Evolutionary conservation across 2,888 invertebrate genomes (phyloP), one percentile per base, ranked within the genome.

Genomic region (Caenorhabditis sp.): DNA sequence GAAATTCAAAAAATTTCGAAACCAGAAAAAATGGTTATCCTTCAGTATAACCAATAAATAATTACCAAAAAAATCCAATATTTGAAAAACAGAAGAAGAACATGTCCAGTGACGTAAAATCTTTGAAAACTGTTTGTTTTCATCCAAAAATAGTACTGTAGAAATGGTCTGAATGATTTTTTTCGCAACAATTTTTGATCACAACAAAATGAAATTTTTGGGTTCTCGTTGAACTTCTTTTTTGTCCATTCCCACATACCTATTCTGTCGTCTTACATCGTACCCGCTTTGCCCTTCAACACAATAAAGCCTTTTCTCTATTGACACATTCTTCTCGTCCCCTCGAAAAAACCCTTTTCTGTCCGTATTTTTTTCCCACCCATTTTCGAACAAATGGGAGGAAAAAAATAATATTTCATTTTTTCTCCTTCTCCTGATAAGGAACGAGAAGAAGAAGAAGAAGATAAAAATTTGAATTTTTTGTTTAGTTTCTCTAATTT

Each of bases 401-500:
- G 43, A 43, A 43, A n/a, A n/a, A n/a, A n/a, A n/a, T n/a, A n/a
- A 43, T 43, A 43, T 43, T 43, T 43, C 43, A 54, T 43, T 43
- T 17, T 43, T 17, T 43, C 2, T 43, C n/a, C n/a, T 43, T 43
- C 43, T 43, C 10, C 43, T 43, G 43, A 43, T 43, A 43, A 43
- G 14, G 17, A 43, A 43, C 43, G 43, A 43, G 43, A 43, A 43
- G 43, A 43, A n/a, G n/a, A n/a, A n/a, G n/a, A n/a, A 36, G 36
- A 36, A 36, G 36, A 36, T 8, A 8, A 36, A 36, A 43, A 17
- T 43, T 17, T 17, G 14, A 43, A 43, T 17, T 43, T 43, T 10
- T 17, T 43, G 17, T 43, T 43, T 43, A 43, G 6, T 43, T 43
- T 3, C 17, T 43, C 43, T 43, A 43, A 43, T n/a, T n/a, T n/a